Evolutionary conservation across 2,888 invertebrate species (phyloP).

Genomic region (Endotricha flammealis): DNA sequence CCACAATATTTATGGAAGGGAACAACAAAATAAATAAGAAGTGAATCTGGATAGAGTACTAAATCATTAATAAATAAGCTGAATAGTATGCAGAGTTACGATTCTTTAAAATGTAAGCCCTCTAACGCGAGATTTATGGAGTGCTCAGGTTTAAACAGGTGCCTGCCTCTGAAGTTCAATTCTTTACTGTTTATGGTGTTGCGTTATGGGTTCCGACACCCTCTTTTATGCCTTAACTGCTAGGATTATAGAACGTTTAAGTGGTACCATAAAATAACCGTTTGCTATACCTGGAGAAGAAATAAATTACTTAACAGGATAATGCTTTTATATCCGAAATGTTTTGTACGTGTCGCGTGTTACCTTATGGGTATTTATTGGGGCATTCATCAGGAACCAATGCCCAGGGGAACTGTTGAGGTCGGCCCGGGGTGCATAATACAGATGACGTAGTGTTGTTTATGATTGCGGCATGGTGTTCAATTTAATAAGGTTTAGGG

Average conservation of each 20-base stretch:
- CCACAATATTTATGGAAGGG: constrained; percentile 12
- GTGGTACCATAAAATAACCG: constrained; percentile 70
- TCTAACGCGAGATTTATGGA: constrained; percentile 55
- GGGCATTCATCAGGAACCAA: constrained; percentile 71
- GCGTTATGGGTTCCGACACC: constrained; percentile 61
- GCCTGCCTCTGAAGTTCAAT: constrained; percentile 48
- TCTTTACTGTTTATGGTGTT: constrained; percentile 59
- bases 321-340: constrained; percentile 73
- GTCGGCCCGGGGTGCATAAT: constrained; percentile 69
- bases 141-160: constrained; percentile 51
- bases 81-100: constrained; percentile 27
- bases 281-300: constrained; percentile 69
- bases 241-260: constrained; percentile 71
- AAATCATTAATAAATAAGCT: constrained; percentile 31
- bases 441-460: constrained; percentile 53
- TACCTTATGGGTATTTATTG: constrained; percentile 75
- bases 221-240: constrained; percentile 65
- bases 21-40: constrained; percentile 22
- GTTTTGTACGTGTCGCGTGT: constrained; percentile 73
- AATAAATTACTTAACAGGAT: constrained; percentile 77
- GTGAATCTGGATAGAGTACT: constrained; percentile 19
- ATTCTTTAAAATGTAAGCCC: constrained; percentile 31
- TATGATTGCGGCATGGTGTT: constrained; percentile 53
- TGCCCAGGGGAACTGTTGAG: constrained; percentile 66
- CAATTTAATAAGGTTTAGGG: constrained; percentile 60